Conservation (phyloP, 2,113 vertebrate species). For the Genyomyrus donnyi region DNA sequence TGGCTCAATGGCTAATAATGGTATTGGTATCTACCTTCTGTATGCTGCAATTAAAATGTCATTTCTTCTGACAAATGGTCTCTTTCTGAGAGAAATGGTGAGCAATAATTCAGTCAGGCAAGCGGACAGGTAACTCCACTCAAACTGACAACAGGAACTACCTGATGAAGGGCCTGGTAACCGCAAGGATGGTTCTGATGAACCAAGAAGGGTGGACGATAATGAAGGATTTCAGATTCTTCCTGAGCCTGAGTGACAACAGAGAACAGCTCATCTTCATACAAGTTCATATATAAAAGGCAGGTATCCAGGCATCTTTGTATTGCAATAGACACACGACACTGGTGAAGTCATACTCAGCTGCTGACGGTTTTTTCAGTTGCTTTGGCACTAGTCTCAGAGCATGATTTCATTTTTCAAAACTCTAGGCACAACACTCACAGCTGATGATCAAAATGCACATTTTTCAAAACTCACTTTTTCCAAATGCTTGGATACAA, state of each 20-base stretch:
- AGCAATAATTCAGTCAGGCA: background rate
- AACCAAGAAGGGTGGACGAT: constrained; percentile 98
- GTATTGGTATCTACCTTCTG: background rate
- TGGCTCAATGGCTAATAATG: background rate
- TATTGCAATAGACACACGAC: background rate
- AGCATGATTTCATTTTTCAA: too few relatives aligned
- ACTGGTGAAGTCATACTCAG: background rate
- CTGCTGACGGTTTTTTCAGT: background rate
- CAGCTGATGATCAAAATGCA: too few relatives aligned
- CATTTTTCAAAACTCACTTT: too few relatives aligned
- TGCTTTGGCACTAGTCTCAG: too few relatives aligned
- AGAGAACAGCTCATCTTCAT: background rate
- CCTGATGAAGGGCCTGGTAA: constrained; percentile 97
- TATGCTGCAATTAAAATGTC: background rate
- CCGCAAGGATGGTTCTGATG: constrained; percentile 86
- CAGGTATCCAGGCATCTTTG: background rate
- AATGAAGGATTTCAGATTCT: constrained; percentile 97
- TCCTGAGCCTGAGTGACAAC: constrained; percentile 69
- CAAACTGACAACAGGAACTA: constrained; percentile 40
- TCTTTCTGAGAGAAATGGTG: background rate
- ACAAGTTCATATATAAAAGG: background rate
- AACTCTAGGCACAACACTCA: too few relatives aligned
- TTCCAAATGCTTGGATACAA: too few relatives aligned
- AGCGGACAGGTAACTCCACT: background rate
- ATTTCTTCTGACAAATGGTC: background rate